Conservation (phyloP, 2,113 vertebrate genomes). For the Procavia capensis region DNA sequence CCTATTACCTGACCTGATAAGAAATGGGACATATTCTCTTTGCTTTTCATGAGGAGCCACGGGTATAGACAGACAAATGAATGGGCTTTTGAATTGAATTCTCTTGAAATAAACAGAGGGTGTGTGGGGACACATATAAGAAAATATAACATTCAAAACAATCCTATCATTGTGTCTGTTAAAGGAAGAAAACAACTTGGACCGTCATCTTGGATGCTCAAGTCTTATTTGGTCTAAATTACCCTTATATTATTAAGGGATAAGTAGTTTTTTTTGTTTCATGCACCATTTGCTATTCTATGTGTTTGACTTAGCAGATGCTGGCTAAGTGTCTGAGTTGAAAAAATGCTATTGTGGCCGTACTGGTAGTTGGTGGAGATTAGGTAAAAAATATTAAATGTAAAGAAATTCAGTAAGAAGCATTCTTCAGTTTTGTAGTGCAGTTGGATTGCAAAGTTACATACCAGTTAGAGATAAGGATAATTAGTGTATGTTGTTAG, state of each 20-base stretch:
- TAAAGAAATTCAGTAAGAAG: background rate
- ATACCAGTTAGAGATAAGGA: background rate
- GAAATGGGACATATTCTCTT: background rate
- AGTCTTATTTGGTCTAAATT: background rate
- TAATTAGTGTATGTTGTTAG: too few species aligned
- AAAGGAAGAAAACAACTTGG: background rate
- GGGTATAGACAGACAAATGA: background rate
- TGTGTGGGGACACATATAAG: background rate
- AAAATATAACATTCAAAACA: background rate
- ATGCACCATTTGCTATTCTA: background rate
- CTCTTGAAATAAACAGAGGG: background rate
- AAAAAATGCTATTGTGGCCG: background rate
- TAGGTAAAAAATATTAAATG: background rate
- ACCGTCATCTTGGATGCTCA: background rate
- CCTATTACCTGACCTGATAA: background rate
- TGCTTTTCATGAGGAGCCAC: background rate
- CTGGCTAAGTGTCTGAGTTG: background rate
- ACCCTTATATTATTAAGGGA: background rate
- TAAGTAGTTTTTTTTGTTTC: constrained; percentile 6
- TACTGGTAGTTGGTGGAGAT: background rate
- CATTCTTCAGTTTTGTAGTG: background rate
- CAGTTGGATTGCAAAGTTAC: background rate
- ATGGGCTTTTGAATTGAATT: background rate
- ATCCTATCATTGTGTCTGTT: background rate
- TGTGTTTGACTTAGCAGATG: background rate